Percentiles rank a stretch among this genome's conserved stretches.
These are phyloP conservation scores for Carterocephalus palaemon DNA, from an alignment of 2,888 invertebrate genomes.

Conservation along the genomic window DNA sequence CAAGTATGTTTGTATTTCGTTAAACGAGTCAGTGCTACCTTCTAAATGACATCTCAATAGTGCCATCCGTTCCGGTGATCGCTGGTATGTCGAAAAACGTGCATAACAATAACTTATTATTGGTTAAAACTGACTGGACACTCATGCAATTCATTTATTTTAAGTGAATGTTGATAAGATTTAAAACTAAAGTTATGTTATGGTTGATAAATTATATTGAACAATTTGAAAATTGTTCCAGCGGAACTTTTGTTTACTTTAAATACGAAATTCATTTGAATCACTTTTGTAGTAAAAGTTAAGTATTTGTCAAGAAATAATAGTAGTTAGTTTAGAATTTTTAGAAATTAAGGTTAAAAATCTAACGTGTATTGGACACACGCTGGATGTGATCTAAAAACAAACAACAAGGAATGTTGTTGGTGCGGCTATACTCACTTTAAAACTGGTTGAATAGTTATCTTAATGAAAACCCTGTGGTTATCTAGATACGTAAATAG, in stretches of 20 bases:
- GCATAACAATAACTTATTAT: conserved; percentile 30
- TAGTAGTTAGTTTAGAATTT: no score
- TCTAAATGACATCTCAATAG: conserved; percentile 49
- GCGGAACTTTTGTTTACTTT: no score
- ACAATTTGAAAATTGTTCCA: no score
- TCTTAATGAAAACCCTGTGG: background rate
- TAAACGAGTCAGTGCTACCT: conserved; percentile 29
- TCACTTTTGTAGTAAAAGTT: no score
- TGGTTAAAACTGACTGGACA: conserved; percentile 7
- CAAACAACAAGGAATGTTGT: conserved; percentile 5
- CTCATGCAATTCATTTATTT: background rate
- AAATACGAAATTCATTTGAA: no score
- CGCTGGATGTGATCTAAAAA: background rate
- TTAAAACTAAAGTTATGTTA: no score
- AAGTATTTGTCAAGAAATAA: no score
- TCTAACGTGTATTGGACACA: background rate
- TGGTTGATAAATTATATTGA: no score
- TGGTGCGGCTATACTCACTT: background rate
- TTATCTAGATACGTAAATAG: background rate
- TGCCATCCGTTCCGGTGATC: conserved; percentile 51
- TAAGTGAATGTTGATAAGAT: no score
- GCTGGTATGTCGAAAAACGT: conserved; percentile 30
- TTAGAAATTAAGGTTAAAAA: background rate
- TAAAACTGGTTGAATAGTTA: conserved; percentile 2
- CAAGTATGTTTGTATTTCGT: conserved; percentile 57